These are phyloP conservation scores for Paramuricea clavata DNA, from an alignment of 92 coral and sea anemone species.

Conservation along the genomic window DNA sequence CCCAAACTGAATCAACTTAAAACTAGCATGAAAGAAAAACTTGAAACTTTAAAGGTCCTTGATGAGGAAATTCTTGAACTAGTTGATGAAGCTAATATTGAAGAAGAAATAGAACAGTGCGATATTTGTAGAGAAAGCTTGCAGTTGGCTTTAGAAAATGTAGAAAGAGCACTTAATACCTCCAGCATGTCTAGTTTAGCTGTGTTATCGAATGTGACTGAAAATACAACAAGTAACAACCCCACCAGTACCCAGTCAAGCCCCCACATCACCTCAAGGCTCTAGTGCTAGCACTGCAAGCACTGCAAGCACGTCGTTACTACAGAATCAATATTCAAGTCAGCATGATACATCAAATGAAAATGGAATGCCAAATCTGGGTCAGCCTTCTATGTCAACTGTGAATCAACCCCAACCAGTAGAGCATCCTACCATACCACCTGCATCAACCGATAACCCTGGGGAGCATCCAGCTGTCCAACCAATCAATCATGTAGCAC, in stretches of 20 bases:
- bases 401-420: background rate
- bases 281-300: background rate
- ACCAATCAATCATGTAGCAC: background rate
- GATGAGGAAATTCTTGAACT: conserved; percentile 51
- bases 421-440: background rate
- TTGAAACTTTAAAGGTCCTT: conserved; percentile 41
- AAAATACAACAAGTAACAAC: too few species aligned
- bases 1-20: conserved; percentile 33
- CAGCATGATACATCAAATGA: background rate
- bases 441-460: background rate
- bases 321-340: too few species aligned
- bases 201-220: conserved; percentile 8
- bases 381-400: background rate
- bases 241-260: background rate
- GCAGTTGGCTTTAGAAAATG: conserved; percentile 35
- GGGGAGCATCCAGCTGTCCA: background rate
- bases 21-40: conserved; percentile 23
- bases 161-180: conserved; percentile 21
- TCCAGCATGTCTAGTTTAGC: background rate
- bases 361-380: background rate
- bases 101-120: conserved; percentile 46
- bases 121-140: conserved; percentile 25
- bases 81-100: conserved; percentile 48
- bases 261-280: background rate
- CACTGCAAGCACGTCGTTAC: too few species aligned